Evolutionary conservation across 2,888 invertebrate genomes (phyloP).

Genomic region (Cryptus armator): DNA sequence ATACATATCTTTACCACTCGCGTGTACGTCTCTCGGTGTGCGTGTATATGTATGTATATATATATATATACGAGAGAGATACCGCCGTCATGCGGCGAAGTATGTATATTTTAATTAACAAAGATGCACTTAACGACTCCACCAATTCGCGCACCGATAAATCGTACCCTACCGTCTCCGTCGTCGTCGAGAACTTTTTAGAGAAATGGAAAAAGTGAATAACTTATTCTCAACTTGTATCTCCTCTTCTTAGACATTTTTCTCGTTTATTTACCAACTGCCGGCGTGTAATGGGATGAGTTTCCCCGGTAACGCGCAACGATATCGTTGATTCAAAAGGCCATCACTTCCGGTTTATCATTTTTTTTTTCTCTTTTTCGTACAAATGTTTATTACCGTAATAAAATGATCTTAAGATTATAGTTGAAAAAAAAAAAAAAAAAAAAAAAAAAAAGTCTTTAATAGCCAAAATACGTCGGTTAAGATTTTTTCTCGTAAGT

Average conservation of each 20-base stretch:
- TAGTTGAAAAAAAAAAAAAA: too few relatives aligned
- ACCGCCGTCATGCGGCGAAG: not conserved
- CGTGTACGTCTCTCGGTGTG: not conserved
- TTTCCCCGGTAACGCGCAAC: not conserved
- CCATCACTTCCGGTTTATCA: not conserved
- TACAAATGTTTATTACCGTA: too few relatives aligned
- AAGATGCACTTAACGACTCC: conserved; percentile 53
- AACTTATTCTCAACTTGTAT: conserved; percentile 1
- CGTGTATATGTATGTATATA: not conserved
- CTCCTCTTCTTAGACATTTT: not conserved
- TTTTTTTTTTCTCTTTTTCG: too few relatives aligned
- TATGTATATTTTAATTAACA: conserved; percentile 57
- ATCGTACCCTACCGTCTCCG: conserved; percentile 1
- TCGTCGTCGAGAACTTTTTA: conserved; percentile 10
- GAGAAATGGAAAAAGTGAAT: conserved; percentile 27
- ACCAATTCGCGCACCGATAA: conserved; percentile 39
- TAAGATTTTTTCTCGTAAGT: too few relatives aligned
- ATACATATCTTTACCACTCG: not conserved
- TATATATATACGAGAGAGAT: not conserved
- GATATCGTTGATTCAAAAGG: not conserved
- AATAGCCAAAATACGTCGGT: too few relatives aligned
- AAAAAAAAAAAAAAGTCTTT: too few relatives aligned
- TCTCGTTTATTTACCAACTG: not conserved
- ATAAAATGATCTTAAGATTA: too few relatives aligned
- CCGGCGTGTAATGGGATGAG: not conserved